phyloP scores from a whole-genome alignment of 1,140 invertebrate species.

The Dendrolimus punctatus region DNA sequence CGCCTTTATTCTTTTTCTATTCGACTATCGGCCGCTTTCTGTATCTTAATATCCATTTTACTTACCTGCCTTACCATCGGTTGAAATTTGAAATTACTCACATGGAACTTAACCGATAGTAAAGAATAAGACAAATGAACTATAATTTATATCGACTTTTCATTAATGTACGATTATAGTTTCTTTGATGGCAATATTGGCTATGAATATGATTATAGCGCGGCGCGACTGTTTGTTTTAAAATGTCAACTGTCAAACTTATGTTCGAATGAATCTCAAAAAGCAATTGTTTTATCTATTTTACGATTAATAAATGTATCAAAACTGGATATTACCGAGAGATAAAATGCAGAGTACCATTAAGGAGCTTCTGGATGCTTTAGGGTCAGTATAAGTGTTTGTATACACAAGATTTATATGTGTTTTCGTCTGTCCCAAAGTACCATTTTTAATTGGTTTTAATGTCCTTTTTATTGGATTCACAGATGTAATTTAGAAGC shows the following conservation, averaged over 20 bases:
- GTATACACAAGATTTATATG: conserved; percentile 1
- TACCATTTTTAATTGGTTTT: conserved; percentile 12
- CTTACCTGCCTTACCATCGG: too few species aligned
- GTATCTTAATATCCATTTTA: too few species aligned
- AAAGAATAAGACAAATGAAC: too few species aligned
- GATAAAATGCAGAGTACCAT: conserved; percentile 65
- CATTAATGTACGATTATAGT: too few species aligned
- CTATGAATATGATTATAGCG: not conserved
- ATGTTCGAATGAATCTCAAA: conserved; percentile 1
- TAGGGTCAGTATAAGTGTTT: conserved; percentile 37
- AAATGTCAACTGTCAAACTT: conserved; percentile 2
- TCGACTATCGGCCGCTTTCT: too few species aligned
- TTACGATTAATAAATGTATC: conserved; percentile 42
- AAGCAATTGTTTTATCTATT: not conserved
- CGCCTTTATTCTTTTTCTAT: too few species aligned
- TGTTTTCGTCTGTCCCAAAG: not conserved
- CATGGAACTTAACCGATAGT: too few species aligned
- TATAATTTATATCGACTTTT: too few species aligned
- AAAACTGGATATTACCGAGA: conserved; percentile 51
- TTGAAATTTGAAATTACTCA: too few species aligned
- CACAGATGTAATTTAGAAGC: conserved; percentile 65
- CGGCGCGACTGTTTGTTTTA: conserved; percentile 1
- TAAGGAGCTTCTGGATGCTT: conserved; percentile 63
- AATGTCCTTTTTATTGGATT: conserved; percentile 28
- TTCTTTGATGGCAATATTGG: not conserved